Evolutionary conservation across 2,888 invertebrate species (phyloP), one percentile per base, ranked within the genome.

Genomic region (Rugalucina vietnamica): DNA sequence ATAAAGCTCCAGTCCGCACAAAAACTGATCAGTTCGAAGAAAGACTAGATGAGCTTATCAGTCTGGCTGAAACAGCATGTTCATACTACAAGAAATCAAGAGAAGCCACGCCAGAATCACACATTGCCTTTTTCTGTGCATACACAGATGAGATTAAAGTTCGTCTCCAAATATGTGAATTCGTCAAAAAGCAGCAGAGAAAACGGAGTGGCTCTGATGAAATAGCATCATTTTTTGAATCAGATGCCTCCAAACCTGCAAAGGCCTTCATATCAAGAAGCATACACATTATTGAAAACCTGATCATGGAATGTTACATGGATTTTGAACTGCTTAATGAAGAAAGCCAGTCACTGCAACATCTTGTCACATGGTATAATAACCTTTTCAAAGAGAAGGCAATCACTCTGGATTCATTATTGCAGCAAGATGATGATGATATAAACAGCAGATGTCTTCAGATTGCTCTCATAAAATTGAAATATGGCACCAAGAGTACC

Each of bases 291-390:
- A 85, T 90, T 12, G 87, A 87, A 65, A 84, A 81, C 18, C 71
- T 90, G 10, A 86, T 90, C 27, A 72, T 89, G 72, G 88, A 89
- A 79, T 90, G 90, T 37, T 89, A 88, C 79, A 79, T 60, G 65
- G 86, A 84, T 72, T 76, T 79, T 21, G 82, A 86, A 24, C 69
- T 89, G 65, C 32, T 43, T 8, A 65, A 81, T 21, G 85, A 86
- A 34, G 72, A 86, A 32, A 73, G 73, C 14, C 60, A n/a, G 0
- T 79, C 81, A 2, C 81, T 89, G 10, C 73, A 77, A 29, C 71
- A 65, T 27, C 39, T 75, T 21, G 80, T 90, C 0, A 57, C 37
- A n/a, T 85, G 86, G 88, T 89, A 86, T 79, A 87, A 88, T 60
- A 50, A 39, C 0, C 70, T 88, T 12, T 91, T 91, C 70, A 84